Evolutionary conservation across 2,888 invertebrate species (phyloP).

Genomic region (Erebia palarica): DNA sequence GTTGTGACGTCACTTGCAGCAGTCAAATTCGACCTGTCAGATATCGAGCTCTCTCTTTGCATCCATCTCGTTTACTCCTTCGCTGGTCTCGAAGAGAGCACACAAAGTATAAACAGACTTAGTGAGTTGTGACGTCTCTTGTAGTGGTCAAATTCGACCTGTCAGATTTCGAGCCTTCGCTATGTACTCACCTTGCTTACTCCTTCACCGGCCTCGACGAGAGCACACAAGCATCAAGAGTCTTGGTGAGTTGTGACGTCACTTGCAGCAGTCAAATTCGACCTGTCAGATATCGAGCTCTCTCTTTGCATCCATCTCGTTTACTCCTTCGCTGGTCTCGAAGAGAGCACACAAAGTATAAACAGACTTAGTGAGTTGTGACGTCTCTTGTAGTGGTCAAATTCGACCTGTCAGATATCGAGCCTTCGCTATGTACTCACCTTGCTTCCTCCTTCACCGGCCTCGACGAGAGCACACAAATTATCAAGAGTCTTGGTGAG

Average conservation of each 20-base stretch:
- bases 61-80: too few species aligned
- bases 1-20: conserved; percentile 34
- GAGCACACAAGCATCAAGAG: conserved; percentile 84
- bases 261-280: conserved; percentile 68
- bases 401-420: conserved; percentile 86
- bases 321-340: too few species aligned
- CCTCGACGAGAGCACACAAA: conserved; percentile 84
- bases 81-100: too few species aligned
- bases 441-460: conserved; percentile 92
- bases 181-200: conserved; percentile 92
- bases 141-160: conserved; percentile 86
- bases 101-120: too few species aligned
- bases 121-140: too few species aligned
- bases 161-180: conserved; percentile 86
- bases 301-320: conserved; percentile 83
- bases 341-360: too few species aligned
- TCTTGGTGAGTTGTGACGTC: conserved; percentile 71
- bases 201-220: conserved; percentile 90
- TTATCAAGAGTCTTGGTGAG: conserved; percentile 87
- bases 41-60: conserved; percentile 88
- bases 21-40: conserved; percentile 82
- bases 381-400: too few species aligned
- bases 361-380: too few species aligned
- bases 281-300: conserved; percentile 74
- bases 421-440: conserved; percentile 90